Evolutionary conservation across 2,113 vertebrate species (phyloP).

Genomic region (Plecturocebus donacophilus): DNA sequence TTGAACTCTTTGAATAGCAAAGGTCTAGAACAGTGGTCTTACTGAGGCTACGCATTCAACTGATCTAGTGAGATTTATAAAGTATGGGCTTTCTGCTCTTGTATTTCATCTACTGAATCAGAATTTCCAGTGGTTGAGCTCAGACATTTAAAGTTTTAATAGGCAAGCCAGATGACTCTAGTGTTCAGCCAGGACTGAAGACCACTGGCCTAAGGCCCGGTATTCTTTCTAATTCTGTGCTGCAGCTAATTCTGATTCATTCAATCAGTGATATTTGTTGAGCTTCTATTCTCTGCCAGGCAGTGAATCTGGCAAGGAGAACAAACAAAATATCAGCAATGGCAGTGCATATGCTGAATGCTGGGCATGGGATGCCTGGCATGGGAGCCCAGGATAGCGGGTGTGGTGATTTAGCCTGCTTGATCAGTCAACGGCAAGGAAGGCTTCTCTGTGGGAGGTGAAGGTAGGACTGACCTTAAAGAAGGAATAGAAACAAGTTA

Average conservation of each 20-base stretch:
- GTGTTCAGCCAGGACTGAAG: not conserved
- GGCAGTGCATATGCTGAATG: not conserved
- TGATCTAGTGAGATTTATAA: not conserved
- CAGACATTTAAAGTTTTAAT: not conserved
- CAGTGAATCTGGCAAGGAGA: not conserved
- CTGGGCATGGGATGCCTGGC: not conserved
- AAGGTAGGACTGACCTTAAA: not conserved
- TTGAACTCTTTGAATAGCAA: not conserved
- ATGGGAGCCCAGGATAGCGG: not conserved
- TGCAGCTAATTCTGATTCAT: constrained; percentile 10
- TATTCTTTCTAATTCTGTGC: not conserved
- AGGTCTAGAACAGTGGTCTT: not conserved
- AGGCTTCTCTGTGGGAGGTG: not conserved
- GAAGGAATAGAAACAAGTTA: not conserved
- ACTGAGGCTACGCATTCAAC: not conserved
- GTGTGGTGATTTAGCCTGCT: not conserved
- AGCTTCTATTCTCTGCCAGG: not conserved
- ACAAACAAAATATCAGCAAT: not conserved
- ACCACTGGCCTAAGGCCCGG: not conserved
- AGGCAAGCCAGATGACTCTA: not conserved
- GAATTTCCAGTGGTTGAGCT: not conserved
- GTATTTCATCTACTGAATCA: not conserved
- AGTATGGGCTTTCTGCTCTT: not conserved
- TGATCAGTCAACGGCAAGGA: not conserved
- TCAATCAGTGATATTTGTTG: not conserved